These are phyloP conservation scores for Coryphaenoides rupestris DNA, from an alignment of 2,113 vertebrate species.

Conservation along the genomic window DNA sequence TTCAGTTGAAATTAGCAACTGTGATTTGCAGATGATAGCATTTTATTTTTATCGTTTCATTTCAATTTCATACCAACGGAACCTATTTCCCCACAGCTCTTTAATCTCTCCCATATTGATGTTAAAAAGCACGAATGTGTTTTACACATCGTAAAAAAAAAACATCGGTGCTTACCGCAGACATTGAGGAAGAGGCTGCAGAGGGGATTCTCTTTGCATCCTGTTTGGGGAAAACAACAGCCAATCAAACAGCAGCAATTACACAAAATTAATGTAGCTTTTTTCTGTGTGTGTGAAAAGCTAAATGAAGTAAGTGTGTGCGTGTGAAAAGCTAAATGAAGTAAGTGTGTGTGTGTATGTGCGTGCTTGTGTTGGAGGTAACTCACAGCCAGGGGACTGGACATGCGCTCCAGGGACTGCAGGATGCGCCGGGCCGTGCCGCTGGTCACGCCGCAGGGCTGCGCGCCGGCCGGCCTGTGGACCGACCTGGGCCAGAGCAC, in stretches of 20 bases:
- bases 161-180: conserved; percentile 77
- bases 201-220: conserved; percentile 95
- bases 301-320: neutral
- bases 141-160: no score
- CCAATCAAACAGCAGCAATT: neutral
- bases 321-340: neutral
- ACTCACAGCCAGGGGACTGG: conserved; percentile 90
- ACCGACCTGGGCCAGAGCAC: neutral
- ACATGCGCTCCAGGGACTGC: conserved; percentile 96
- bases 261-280: neutral
- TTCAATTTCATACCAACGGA: neutral
- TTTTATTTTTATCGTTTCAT: neutral
- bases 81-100: neutral
- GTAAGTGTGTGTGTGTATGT: neutral
- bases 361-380: neutral
- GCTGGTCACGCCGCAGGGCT: conserved; percentile 90
- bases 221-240: conserved; percentile 64
- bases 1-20: neutral
- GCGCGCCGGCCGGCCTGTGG: conserved; percentile 79
- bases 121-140: no score
- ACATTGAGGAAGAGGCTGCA: conserved; percentile 71
- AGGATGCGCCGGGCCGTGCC: conserved; percentile 91
- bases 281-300: neutral
- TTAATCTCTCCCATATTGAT: no score
- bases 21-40: neutral